Evolutionary conservation across 2,113 vertebrate genomes (phyloP), one percentile per base, ranked within the genome.

Genomic region (Cottus gobio): DNA sequence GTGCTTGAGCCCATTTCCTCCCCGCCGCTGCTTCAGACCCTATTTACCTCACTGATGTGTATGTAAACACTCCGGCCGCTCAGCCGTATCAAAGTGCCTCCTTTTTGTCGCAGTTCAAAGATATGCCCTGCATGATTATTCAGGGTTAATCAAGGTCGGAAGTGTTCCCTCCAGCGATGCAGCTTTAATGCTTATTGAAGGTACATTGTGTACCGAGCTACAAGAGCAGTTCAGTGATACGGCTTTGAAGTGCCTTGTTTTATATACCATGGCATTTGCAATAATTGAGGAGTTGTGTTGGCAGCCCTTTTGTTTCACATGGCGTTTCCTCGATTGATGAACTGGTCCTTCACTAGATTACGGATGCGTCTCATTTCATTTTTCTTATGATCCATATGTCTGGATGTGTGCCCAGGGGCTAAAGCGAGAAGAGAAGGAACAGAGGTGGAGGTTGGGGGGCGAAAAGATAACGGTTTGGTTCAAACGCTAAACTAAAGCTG

Each of bases 91-190:
- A 78, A 80, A 83, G 62, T 60, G 56, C 69, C 42, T 90, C 67
- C 78, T 83, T 60, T 57, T 87, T 86, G 89, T 88, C 82, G 82
- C 90, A 92, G 87, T 92, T 92, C 88, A 91, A 84, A 93, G 78
- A 90, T 81, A 76, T 85, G 75, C 65, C 79, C 66, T 73, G 76
- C 82, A 69, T 81, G 76, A 77, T 84, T 87, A 80, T 90, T 88
- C 78, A 81, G 86, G 78, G 88, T 88, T 89, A 82, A 90, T 92
- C 92, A 91, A 92, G 91, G 92, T 89, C 89, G 88, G 24, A 78
- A 83, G 70, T 79, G 61, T 89, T 83, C 75, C 83, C 76, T 73
- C 67, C 71, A 80, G 77, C 58, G 6, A 52, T 70, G 65, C 75
- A 30, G 62, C 88, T 81, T 75, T 70, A 82, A 64, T 79, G 71